Evolutionary conservation across 2,113 vertebrate species (phyloP).

Genomic region (Oncorhynchus keta): DNA sequence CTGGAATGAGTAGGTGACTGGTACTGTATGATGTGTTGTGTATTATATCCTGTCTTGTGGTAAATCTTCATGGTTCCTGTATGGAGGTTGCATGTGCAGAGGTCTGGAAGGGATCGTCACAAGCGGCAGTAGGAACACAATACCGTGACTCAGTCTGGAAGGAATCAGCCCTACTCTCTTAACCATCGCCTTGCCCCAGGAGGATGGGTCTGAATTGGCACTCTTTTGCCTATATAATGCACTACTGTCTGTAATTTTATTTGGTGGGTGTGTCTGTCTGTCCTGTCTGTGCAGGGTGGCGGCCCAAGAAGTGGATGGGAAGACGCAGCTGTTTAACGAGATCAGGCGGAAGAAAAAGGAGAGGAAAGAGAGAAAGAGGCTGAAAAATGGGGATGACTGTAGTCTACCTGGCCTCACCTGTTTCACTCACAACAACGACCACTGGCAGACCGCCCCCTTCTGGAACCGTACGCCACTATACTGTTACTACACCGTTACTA

Average conservation of each 20-base stretch:
- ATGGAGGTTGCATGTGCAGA: background rate
- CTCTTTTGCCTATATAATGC: no score
- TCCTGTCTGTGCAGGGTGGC: constrained; percentile 75
- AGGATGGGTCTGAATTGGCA: no score
- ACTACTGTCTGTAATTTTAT: constrained; percentile 21
- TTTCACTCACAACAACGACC: constrained; percentile 95
- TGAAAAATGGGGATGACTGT: constrained; percentile 91
- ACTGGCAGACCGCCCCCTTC: constrained; percentile 97
- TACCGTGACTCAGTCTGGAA: no score
- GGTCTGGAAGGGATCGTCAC: no score
- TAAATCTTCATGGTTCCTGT: constrained; percentile 32
- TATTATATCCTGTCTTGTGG: no score
- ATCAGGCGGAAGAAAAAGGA: constrained; percentile 90
- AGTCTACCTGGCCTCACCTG: constrained; percentile 95
- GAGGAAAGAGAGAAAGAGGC: constrained; percentile 86
- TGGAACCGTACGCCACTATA: constrained; percentile 84
- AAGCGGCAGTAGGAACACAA: no score
- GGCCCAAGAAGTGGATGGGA: constrained; percentile 85
- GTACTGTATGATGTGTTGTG: no score
- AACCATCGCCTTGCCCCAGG: no score
- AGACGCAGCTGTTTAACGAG: constrained; percentile 89
- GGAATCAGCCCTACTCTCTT: no score
- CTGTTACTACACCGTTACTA: no score
- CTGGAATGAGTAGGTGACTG: no score
- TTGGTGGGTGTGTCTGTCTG: constrained; percentile 13